A percentile compares a stretch with the other conserved stretches of the same genome.
Conservation (phyloP, 1,140 invertebrate species). For the Plectus sambesii region DNA sequence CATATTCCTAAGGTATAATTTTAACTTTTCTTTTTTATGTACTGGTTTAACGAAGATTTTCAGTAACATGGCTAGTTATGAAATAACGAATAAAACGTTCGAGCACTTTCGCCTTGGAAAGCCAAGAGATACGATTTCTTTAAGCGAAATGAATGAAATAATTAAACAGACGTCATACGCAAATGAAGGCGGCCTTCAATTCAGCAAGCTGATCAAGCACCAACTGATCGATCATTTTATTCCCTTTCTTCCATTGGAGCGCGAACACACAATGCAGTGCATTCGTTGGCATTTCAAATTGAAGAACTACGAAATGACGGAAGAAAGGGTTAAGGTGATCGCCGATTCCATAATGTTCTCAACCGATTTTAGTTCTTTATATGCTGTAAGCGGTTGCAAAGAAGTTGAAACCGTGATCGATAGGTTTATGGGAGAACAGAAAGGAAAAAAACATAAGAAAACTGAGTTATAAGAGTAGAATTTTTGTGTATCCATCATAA, state of each 20-base stretch:
- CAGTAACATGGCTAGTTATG: conserved; percentile 66
- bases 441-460: no score
- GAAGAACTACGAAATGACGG: conserved; percentile 17
- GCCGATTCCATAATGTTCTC: conserved; percentile 45
- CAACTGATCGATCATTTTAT: conserved; percentile 80
- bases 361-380: conserved; percentile 47
- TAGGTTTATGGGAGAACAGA: no score
- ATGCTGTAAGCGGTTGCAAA: conserved; percentile 53
- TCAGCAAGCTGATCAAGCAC: conserved; percentile 63
- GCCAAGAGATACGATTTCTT: conserved; percentile 56
- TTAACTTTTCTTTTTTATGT: background rate
- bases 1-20: conserved; percentile 64
- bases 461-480: no score
- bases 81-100: conserved; percentile 58
- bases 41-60: conserved; percentile 3
- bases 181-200: conserved; percentile 66
- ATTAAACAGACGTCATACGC: conserved; percentile 63
- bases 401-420: no score
- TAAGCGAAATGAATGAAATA: conserved; percentile 64
- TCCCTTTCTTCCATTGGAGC: conserved; percentile 81
- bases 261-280: conserved; percentile 66
- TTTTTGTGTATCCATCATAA: no score
- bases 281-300: conserved; percentile 44
- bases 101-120: conserved; percentile 57
- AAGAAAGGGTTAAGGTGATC: conserved; percentile 34